These are phyloP conservation scores for Martes martes DNA, from an alignment of 2,113 vertebrate genomes.

Conservation along the genomic window DNA sequence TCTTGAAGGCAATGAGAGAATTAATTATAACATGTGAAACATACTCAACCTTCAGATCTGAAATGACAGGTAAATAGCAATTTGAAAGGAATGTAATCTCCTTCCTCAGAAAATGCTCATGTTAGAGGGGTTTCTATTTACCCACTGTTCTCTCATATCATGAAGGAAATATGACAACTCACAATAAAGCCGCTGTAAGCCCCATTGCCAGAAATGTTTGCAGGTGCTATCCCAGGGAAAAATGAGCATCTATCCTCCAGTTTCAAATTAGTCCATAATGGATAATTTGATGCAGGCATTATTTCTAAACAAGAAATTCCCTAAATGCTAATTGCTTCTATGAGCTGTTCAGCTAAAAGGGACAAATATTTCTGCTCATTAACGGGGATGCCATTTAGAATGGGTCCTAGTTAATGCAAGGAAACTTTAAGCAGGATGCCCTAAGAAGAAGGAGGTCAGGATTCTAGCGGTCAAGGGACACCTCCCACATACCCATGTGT, in stretches of 20 bases:
- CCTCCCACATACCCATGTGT: neutral
- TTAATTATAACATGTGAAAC: constrained; percentile 37
- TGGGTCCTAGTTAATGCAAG: neutral
- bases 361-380: constrained; percentile 59
- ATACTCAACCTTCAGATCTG: constrained; percentile 18
- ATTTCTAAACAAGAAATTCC: constrained; percentile 80
- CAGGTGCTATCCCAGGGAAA: constrained; percentile 61
- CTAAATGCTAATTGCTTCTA: constrained; percentile 78
- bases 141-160: neutral
- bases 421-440: neutral
- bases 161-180: neutral
- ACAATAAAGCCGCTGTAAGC: neutral
- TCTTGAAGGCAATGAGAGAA: constrained; percentile 14
- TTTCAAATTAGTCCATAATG: constrained; percentile 76
- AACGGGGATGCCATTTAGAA: constrained; percentile 46
- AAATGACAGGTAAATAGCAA: constrained; percentile 30
- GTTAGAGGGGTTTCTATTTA: neutral
- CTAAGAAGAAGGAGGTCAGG: neutral
- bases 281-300: constrained; percentile 78
- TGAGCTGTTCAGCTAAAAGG: constrained; percentile 73
- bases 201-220: constrained; percentile 44
- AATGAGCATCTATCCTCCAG: constrained; percentile 73
- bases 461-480: neutral
- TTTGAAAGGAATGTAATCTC: neutral
- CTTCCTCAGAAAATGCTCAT: neutral